These are phyloP conservation scores for Dicyrtomina minuta DNA, from an alignment of 2,888 invertebrate species.

Conservation along the genomic window DNA sequence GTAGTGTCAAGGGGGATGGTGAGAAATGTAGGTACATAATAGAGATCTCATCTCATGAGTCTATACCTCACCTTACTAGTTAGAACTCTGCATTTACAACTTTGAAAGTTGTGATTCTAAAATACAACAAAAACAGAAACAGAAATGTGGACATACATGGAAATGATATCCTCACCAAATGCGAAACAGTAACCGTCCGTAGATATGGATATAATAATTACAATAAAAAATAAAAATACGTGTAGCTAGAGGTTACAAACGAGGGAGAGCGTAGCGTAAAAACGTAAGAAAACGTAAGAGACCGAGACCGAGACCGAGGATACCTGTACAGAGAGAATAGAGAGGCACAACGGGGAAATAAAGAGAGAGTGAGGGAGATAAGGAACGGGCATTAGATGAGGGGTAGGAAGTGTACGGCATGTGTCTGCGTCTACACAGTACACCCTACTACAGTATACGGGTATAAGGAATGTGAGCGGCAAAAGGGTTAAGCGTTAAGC, in stretches of 20 bases:
- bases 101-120: no score
- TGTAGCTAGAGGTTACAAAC: not conserved
- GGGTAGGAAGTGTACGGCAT: not conserved
- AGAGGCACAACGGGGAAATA: no score
- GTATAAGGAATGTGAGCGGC: constrained; percentile 6
- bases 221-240: no score
- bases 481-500: constrained; percentile 19
- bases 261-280: not conserved
- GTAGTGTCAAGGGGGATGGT: no score
- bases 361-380: not conserved
- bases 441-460: not conserved
- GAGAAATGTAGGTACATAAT: no score
- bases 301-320: no score
- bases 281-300: no score
- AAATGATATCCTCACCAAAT: not conserved
- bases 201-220: not conserved
- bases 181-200: not conserved
- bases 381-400: constrained; percentile 7
- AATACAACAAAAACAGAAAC: not conserved
- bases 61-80: no score
- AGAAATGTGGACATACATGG: not conserved
- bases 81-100: no score
- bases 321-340: no score
- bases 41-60: no score
- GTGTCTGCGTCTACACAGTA: no score